Evolutionary conservation across 2,888 invertebrate species (phyloP).

Genomic region (Sarcophaga carnaria): DNA sequence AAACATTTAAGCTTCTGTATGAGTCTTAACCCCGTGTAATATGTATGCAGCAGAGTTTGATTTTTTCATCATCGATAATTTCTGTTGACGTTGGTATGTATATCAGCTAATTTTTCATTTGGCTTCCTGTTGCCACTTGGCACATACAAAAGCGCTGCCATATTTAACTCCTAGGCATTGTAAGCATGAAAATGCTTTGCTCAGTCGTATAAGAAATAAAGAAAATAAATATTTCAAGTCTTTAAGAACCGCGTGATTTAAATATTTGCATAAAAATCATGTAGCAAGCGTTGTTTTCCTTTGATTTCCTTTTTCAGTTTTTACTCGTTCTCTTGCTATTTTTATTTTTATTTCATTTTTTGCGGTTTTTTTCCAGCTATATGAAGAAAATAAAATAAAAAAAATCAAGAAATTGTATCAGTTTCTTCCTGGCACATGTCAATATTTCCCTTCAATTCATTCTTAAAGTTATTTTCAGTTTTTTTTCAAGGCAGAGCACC

Average conservation of each 20-base stretch:
- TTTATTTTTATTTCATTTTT: conserved; percentile 12
- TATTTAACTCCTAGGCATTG: background rate
- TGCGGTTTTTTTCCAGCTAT: background rate
- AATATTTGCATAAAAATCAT: conserved; percentile 80
- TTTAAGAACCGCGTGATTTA: conserved; percentile 74
- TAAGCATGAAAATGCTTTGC: background rate
- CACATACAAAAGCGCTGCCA: background rate
- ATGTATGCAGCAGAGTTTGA: background rate
- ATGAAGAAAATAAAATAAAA: too few species aligned
- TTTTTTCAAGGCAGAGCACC: background rate
- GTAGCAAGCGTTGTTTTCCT: conserved; percentile 77
- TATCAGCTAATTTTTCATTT: conserved; percentile 46
- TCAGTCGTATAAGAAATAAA: background rate
- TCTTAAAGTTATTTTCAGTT: conserved; percentile 10
- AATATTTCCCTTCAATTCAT: conserved; percentile 32
- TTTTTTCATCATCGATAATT: conserved; percentile 20
- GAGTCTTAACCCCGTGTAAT: background rate
- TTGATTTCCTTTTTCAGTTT: conserved; percentile 10
- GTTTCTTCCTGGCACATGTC: conserved; percentile 55
- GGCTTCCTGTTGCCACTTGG: conserved; percentile 12
- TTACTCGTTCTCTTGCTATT: background rate
- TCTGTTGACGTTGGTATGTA: conserved; percentile 33
- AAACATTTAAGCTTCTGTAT: background rate
- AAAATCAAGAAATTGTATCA: conserved; percentile 36
- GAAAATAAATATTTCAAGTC: conserved; percentile 73